Conservation (phyloP, 1,140 invertebrate species). For the Rhyacophila brunnea region DNA sequence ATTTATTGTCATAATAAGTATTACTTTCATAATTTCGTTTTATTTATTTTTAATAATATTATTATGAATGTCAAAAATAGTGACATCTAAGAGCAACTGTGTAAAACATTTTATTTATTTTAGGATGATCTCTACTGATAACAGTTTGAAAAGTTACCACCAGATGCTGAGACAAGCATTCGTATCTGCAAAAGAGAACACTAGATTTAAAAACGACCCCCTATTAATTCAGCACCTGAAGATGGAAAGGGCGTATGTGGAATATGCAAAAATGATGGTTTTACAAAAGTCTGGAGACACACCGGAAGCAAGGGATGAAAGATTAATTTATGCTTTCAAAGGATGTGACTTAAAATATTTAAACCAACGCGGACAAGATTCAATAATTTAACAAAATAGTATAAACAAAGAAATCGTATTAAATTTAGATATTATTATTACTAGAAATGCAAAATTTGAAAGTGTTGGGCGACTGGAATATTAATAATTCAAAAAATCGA, state of each 20-base stretch:
- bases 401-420: too few species aligned
- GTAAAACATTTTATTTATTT: neutral
- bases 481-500: too few species aligned
- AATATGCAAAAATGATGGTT: neutral
- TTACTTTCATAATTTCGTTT: too few species aligned
- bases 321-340: neutral
- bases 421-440: too few species aligned
- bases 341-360: neutral
- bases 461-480: too few species aligned
- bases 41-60: too few species aligned
- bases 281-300: neutral
- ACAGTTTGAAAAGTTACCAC: neutral
- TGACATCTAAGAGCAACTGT: too few species aligned
- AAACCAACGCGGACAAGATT: too few species aligned
- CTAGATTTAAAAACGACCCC: neutral
- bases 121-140: neutral
- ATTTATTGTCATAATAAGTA: too few species aligned
- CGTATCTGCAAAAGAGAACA: neutral
- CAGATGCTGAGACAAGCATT: neutral
- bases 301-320: neutral
- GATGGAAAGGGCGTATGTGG: neutral
- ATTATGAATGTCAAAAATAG: too few species aligned
- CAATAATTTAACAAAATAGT: too few species aligned
- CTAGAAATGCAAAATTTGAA: too few species aligned
- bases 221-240: neutral